Evolutionary conservation across 2,888 invertebrate species (phyloP).

Genomic region (Phalera bucephala): DNA sequence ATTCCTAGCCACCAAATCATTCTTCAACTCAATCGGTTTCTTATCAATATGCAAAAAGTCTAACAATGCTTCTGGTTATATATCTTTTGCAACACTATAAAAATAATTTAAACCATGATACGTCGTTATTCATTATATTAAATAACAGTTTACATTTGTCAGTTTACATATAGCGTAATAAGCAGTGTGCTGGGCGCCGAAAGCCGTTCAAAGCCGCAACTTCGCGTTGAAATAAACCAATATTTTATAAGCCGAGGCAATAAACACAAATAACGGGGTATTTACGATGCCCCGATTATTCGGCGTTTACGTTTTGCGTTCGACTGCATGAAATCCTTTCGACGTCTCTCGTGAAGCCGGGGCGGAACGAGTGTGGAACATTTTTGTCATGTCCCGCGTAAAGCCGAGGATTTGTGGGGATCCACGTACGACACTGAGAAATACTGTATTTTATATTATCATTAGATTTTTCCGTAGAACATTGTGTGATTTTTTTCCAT

Average conservation of each 20-base stretch:
- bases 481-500: conserved; percentile 1
- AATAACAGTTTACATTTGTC: conserved; percentile 31
- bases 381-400: conserved; percentile 27
- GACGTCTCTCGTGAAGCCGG: conserved; percentile 18
- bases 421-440: conserved; percentile 7
- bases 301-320: conserved; percentile 16
- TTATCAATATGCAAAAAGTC: no score
- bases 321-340: conserved; percentile 25
- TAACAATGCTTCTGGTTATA: no score
- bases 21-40: no score
- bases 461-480: conserved; percentile 10
- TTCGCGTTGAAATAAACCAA: conserved; percentile 37
- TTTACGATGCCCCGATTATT: conserved; percentile 24
- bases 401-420: conserved; percentile 24
- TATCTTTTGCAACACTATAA: conserved; percentile 2
- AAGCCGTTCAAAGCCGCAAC: conserved; percentile 37
- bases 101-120: conserved; percentile 1
- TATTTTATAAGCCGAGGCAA: conserved; percentile 26
- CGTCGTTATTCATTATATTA: conserved; percentile 19
- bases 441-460: conserved; percentile 10
- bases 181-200: conserved; percentile 33
- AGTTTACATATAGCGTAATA: conserved; percentile 30
- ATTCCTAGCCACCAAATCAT: no score
- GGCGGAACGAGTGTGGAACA: conserved; percentile 18
- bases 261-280: conserved; percentile 29